These are phyloP conservation scores for Pteronotus mesoamericanus DNA, from an alignment of 2,797 vertebrate species.

Conservation along the genomic window DNA sequence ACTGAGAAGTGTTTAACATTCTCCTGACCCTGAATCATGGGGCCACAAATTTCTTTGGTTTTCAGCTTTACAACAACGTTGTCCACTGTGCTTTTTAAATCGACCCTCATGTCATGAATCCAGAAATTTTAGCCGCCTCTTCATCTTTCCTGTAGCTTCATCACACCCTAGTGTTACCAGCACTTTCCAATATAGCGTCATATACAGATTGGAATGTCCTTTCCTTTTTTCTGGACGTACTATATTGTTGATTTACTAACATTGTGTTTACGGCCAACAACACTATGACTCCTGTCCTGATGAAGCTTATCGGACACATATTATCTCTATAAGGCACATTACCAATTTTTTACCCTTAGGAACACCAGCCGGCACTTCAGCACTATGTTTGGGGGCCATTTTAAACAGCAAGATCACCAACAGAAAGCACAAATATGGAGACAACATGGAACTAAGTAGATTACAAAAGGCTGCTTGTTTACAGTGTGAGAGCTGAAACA, in stretches of 20 bases:
- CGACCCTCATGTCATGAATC: background rate
- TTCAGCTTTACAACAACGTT: background rate
- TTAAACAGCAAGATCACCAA: background rate
- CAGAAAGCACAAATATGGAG: background rate
- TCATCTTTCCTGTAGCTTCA: background rate
- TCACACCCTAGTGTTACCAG: background rate
- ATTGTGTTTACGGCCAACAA: background rate
- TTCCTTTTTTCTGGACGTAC: background rate
- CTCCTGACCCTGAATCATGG: background rate
- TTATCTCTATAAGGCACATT: background rate
- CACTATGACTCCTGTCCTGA: background rate
- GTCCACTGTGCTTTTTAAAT: background rate
- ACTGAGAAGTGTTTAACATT: background rate
- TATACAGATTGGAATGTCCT: background rate
- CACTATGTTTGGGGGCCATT: background rate
- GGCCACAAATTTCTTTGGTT: background rate
- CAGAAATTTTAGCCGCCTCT: background rate
- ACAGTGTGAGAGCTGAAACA: background rate
- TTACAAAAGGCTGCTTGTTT: background rate
- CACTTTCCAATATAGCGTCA: background rate
- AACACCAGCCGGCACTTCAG: background rate
- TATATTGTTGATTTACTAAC: background rate
- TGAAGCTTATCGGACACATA: background rate
- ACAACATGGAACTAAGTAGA: background rate
- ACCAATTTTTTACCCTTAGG: background rate